Evolutionary conservation across 2,888 invertebrate genomes (phyloP), one percentile per base, ranked within the genome.

Genomic region (Pristionchus entomophagus): DNA sequence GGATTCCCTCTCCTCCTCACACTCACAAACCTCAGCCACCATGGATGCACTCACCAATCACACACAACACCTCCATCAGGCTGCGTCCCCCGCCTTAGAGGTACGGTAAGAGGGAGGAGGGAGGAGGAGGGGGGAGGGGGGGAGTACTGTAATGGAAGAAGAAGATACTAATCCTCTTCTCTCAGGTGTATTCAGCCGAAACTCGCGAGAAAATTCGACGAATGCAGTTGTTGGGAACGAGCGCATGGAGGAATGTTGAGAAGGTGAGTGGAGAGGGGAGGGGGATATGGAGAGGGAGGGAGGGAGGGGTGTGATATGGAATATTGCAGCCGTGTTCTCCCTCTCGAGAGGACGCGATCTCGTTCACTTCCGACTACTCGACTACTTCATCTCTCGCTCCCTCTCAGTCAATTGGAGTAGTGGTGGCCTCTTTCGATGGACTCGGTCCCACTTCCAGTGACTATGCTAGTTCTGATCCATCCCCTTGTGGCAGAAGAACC

Each of bases 171-270:
- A 29, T 29, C 29, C 6, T 56, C 5, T 38, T 38, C 38, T 38
- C 85, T 45, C 62, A 88, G 88, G 89, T 92, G 45, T 88, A 91
- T 29, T 89, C 89, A 32, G 91, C 91, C 83, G 92, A 91, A 85
- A 92, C 92, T 19, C 84, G 91, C 19, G 92, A 91, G 87, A 92
- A 91, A 85, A 91, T 92, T 32, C 88, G 91, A 32, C 88, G 87
- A 69, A 89, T 92, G 89, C 92, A 92, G 87, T 86, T 84, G 35
- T n/a, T 81, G 85, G 87, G 59, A 77, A 84, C 51, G 45, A 69
- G 56, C 49, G 86, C 84, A 56, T 81, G 65, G 69, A 73, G 56
- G 38, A 32, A 51, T 14, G 49, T 81, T n/a, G 59, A 59, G n/a
- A 77, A 69, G 84, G 83, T 69, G 53, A 56, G 77, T 19, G 53